Base-by-base conservation (phyloP, 2,888 invertebrate genomes). In the Brachyptera risi region DNA sequence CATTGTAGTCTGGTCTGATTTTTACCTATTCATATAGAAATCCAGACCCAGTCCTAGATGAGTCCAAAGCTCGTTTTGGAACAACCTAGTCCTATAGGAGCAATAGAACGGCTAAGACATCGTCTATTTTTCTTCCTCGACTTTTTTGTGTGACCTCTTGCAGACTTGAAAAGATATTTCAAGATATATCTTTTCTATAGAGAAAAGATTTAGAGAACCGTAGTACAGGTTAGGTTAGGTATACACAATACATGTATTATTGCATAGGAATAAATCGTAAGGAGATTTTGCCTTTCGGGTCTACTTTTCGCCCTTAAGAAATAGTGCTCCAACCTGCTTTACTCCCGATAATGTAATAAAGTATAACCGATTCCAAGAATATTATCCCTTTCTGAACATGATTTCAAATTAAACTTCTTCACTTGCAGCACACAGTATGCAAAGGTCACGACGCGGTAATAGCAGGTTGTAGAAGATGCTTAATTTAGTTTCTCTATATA, bases 131-230 rank as follows among this genome's bases (percentile, higher is more conserved):
- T 49, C 49, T 49, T 27, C 31, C 31, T 31, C 31, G 26, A 54
- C 54, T 54, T 54, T 31, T 54, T 54, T 54, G 47, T n/a, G n/a
- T 54, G 54, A 54, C 54, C 54, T n/a, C n/a, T 54, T 54, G 54
- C 51, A n/a, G 38, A 11, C 38, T 57, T 63, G 37, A 60, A 63
- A 60, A 57, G 63, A 60, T 56, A 62, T 63, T 63, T 60, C 57
- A 57, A 57, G 57, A 57, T 63, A 63, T 63, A 59, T 63, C 60
- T 56, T 49, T 54, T 54, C 54, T 17, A 47, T 15, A 44, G 17
- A 9, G 54, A 54, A 54, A 54, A 54, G 35, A 54, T 54, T 35
- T 54, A 31, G 37, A 23, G 35, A 21, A 47, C 5, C 4, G 21
- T 19, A 21, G 54, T 37, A 19, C 54, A 54, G 54, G 31, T 54